Conservation (phyloP, 1,140 invertebrate genomes). For the Helicoverpa armigera region DNA sequence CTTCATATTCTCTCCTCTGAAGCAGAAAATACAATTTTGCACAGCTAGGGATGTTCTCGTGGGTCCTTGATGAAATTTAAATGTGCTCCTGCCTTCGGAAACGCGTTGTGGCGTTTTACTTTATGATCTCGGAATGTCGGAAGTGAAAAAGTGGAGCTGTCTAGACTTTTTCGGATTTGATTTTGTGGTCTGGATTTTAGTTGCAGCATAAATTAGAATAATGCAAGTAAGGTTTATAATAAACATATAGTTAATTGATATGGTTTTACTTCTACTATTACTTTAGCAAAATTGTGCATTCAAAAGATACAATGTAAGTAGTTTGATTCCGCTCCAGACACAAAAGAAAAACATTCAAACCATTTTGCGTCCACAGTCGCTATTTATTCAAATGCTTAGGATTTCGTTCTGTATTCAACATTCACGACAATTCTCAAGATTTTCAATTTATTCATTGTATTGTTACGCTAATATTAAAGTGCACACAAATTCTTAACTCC, state of each 20-base stretch:
- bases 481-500: neutral
- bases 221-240: no score
- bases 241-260: no score
- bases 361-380: conserved; percentile 8
- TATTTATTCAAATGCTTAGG: conserved; percentile 33
- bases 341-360: conserved; percentile 2
- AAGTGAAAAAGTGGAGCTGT: conserved; percentile 17
- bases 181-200: neutral
- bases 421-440: conserved; percentile 30
- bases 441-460: conserved; percentile 30
- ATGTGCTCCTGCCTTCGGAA: conserved; percentile 54
- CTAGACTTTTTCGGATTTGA: neutral
- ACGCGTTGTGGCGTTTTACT: conserved; percentile 62
- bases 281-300: no score
- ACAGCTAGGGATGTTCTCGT: conserved; percentile 49
- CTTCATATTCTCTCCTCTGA: conserved; percentile 57
- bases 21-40: conserved; percentile 66
- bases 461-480: conserved; percentile 44
- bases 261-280: no score
- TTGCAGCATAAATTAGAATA: no score
- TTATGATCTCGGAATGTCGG: conserved; percentile 46
- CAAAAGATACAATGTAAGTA: neutral
- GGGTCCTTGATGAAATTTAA: conserved; percentile 67
- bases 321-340: neutral
- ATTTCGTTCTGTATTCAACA: conserved; percentile 21